phyloP scores from a whole-genome alignment of 2,113 vertebrate genomes.

The Pavo muticus region DNA sequence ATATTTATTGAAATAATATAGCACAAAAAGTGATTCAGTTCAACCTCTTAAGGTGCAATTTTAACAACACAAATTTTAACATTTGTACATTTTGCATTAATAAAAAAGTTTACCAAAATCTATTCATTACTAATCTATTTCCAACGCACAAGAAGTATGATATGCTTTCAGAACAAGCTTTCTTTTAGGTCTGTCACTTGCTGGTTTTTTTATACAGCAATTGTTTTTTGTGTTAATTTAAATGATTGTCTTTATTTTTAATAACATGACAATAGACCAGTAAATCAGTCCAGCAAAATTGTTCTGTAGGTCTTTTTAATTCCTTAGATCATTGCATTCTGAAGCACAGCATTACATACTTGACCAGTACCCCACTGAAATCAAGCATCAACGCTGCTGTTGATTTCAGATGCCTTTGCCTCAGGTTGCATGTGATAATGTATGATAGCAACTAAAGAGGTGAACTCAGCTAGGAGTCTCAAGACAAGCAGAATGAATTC shows the following conservation, averaged over 20 bases:
- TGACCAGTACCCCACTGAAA: neutral
- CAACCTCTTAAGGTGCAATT: neutral
- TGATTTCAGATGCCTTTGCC: neutral
- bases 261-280: neutral
- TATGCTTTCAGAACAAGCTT: slow-evolving; percentile 4
- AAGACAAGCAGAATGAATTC: neutral
- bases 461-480: neutral
- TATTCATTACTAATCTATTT: neutral
- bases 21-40: slow-evolving; percentile 50
- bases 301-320: neutral
- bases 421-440: neutral
- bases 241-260: neutral
- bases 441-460: neutral
- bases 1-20: slow-evolving; percentile 2
- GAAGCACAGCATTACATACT: neutral
- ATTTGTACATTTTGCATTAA: slow-evolving; percentile 5
- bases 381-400: neutral
- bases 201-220: neutral
- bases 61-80: neutral
- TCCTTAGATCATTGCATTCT: neutral
- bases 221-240: slow-evolving; percentile 30
- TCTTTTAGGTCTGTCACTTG: neutral
- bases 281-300: neutral
- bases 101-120: neutral
- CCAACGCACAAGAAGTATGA: neutral